Evolutionary conservation across 2,888 invertebrate genomes (phyloP).

Genomic region (Actias luna): DNA sequence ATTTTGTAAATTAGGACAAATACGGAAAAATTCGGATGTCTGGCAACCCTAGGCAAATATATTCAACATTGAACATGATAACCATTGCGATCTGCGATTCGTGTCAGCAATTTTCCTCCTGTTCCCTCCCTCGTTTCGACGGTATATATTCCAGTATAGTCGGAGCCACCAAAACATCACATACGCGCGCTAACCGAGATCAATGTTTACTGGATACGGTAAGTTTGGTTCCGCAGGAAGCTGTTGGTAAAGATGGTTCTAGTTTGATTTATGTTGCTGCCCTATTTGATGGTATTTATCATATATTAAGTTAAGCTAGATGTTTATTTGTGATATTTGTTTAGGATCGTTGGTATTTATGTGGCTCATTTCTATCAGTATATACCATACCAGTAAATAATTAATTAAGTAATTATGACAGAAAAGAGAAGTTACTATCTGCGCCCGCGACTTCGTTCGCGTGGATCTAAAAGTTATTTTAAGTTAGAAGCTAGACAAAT

Average conservation of each 20-base stretch:
- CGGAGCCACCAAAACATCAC: background rate
- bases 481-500: too few relatives aligned
- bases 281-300: constrained; percentile 4
- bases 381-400: background rate
- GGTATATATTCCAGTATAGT: background rate
- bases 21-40: too few relatives aligned
- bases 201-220: background rate
- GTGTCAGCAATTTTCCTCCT: constrained; percentile 6
- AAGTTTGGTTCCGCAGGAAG: background rate
- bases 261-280: constrained; percentile 1
- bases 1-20: too few relatives aligned
- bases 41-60: background rate
- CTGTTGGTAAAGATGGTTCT: background rate
- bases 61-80: constrained; percentile 2
- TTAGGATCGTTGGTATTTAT: background rate
- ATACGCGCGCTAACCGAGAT: background rate
- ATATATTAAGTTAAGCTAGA: background rate
- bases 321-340: background rate
- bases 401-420: background rate
- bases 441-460: too few relatives aligned
- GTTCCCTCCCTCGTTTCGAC: background rate
- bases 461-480: too few relatives aligned
- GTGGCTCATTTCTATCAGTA: background rate
- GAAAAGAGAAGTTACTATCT: too few relatives aligned
- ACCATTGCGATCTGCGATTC: constrained; percentile 12